These are phyloP conservation scores for Nanger granti DNA, from an alignment of 2,113 vertebrate species.

Conservation along the genomic window DNA sequence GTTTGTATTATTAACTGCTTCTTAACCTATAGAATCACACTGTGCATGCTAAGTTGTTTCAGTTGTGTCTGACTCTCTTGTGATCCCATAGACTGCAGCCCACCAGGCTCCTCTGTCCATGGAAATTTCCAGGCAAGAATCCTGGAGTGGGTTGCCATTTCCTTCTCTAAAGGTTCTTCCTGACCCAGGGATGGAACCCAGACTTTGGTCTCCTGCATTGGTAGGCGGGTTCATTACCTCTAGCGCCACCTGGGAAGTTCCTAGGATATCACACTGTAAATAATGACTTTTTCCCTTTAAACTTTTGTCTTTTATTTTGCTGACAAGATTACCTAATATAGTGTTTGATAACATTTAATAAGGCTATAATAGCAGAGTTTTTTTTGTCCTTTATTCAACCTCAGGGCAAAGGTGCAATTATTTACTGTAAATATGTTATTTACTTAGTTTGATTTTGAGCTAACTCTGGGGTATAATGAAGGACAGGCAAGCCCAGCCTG, in stretches of 20 bases:
- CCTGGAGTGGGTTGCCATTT: background rate
- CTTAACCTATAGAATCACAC: background rate
- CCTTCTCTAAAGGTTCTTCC: background rate
- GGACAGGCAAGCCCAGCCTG: background rate
- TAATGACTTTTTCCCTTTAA: background rate
- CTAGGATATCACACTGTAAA: background rate
- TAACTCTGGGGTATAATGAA: background rate
- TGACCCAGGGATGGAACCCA: background rate
- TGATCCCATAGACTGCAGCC: background rate
- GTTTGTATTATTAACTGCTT: background rate
- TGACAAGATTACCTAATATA: background rate
- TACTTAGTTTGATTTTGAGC: background rate
- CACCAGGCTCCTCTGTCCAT: background rate
- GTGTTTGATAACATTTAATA: background rate
- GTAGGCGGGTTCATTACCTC: background rate
- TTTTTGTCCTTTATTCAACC: background rate
- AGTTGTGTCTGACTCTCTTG: background rate
- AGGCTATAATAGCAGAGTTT: background rate
- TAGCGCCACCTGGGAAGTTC: background rate
- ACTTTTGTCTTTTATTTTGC: background rate
- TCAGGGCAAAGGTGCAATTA: background rate
- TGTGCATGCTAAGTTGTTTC: background rate
- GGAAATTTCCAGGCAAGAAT: background rate
- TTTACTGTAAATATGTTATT: background rate
- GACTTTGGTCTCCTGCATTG: background rate